phyloP scores from a whole-genome alignment of 53 echinoderm and acorn worm species.

The Apostichopus leukothele region DNA sequence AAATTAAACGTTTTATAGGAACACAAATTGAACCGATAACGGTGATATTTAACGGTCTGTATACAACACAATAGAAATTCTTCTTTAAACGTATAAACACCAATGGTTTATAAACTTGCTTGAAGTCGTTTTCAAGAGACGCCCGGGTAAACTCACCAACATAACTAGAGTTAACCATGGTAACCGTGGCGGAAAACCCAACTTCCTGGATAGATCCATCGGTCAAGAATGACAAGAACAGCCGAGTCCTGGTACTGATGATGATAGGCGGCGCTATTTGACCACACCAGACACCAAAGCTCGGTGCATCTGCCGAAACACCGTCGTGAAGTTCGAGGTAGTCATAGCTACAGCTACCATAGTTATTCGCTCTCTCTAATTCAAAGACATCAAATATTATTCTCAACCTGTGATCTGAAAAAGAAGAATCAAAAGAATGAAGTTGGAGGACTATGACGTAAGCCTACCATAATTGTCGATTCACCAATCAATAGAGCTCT shows the following conservation, averaged over 20 bases:
- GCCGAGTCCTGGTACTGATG: conserved; percentile 51
- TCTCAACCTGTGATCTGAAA: conserved; percentile 56
- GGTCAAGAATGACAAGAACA: conserved; percentile 60
- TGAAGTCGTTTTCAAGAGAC: too few species aligned
- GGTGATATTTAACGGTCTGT: too few species aligned
- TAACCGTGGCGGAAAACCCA: conserved; percentile 67
- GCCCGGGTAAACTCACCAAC: conserved; percentile 50
- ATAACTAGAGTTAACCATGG: conserved; percentile 52
- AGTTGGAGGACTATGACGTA: background rate
- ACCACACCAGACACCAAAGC: conserved; percentile 74
- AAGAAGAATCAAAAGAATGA: background rate
- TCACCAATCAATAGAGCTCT: too few species aligned
- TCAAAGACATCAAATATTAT: conserved; percentile 61
- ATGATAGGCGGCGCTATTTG: conserved; percentile 54
- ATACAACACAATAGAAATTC: too few species aligned
- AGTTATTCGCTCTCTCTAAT: conserved; percentile 55
- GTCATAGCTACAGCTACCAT: conserved; percentile 59
- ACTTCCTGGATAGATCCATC: conserved; percentile 67
- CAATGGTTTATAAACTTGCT: too few species aligned
- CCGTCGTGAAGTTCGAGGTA: conserved; percentile 72
- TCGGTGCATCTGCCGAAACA: conserved; percentile 37
- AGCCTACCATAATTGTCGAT: too few species aligned
- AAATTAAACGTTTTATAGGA: too few species aligned
- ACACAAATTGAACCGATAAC: too few species aligned
- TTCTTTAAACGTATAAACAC: too few species aligned